phyloP scores from a whole-genome alignment of 2,113 vertebrate species.

The Lasiurus cinereus region DNA sequence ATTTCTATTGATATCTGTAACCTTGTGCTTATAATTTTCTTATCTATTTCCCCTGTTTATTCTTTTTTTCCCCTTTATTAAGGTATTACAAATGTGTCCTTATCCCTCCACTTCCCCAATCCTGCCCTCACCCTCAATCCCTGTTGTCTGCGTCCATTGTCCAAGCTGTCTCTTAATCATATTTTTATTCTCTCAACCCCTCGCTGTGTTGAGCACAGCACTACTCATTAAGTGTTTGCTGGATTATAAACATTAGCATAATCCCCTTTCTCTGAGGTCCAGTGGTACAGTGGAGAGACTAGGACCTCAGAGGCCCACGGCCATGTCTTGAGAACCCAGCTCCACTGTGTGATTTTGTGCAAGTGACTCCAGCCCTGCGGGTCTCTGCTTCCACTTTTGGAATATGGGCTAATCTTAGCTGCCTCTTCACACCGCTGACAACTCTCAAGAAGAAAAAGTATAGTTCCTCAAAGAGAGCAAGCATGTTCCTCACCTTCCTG shows the following conservation, averaged over 20 bases:
- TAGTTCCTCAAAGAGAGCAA: neutral
- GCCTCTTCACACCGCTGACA: neutral
- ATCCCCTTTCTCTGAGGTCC: neutral
- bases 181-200: neutral
- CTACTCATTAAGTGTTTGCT: neutral
- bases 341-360: neutral
- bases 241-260: neutral
- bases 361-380: neutral
- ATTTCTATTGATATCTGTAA: constrained; percentile 9
- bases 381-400: neutral
- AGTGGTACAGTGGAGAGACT: neutral
- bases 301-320: neutral
- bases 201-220: neutral
- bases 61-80: too few relatives aligned
- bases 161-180: neutral
- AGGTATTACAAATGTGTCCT: too few relatives aligned
- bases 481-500: neutral
- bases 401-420: neutral
- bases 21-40: neutral
- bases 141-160: too few relatives aligned
- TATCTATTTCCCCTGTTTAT: neutral
- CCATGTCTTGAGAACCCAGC: neutral
- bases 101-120: too few relatives aligned
- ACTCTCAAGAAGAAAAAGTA: neutral
- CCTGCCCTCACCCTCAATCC: too few relatives aligned